These are phyloP conservation scores for Lacerta viridis DNA, from an alignment of 2,797 vertebrate genomes.

Conservation along the genomic window DNA sequence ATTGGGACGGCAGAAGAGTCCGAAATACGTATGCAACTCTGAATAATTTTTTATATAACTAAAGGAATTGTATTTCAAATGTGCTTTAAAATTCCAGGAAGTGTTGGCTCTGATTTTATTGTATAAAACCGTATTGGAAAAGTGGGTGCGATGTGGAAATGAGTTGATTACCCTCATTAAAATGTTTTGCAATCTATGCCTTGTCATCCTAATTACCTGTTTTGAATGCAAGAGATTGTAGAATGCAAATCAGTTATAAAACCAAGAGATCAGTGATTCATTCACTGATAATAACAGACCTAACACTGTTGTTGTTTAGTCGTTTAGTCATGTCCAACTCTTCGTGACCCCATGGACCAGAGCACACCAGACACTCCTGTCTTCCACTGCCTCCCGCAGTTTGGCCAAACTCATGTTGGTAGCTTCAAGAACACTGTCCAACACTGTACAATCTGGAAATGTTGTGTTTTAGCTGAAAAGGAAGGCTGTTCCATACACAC, in stretches of 20 bases:
- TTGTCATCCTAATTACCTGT: not conserved
- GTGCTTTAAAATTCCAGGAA: not conserved
- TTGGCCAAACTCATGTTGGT: no score
- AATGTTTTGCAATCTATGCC: not conserved
- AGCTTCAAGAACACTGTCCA: not conserved
- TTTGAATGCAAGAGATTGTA: no score
- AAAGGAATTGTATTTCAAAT: not conserved
- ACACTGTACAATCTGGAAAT: not conserved
- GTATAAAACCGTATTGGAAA: not conserved
- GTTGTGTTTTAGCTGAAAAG: not conserved
- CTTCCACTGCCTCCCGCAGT: no score
- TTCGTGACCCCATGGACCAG: no score
- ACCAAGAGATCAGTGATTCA: not conserved
- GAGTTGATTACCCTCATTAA: not conserved
- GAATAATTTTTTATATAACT: not conserved
- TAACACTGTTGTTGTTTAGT: not conserved
- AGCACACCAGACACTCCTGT: no score
- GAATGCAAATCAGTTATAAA: not conserved
- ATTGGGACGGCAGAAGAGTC: not conserved
- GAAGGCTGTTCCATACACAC: not conserved
- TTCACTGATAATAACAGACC: not conserved
- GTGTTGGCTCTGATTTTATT: not conserved
- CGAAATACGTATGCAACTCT: not conserved
- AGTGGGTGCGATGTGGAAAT: not conserved
- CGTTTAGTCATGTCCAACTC: no score